Evolutionary conservation across 2,888 invertebrate species (phyloP).

Genomic region (Thereva nobilitata): DNA sequence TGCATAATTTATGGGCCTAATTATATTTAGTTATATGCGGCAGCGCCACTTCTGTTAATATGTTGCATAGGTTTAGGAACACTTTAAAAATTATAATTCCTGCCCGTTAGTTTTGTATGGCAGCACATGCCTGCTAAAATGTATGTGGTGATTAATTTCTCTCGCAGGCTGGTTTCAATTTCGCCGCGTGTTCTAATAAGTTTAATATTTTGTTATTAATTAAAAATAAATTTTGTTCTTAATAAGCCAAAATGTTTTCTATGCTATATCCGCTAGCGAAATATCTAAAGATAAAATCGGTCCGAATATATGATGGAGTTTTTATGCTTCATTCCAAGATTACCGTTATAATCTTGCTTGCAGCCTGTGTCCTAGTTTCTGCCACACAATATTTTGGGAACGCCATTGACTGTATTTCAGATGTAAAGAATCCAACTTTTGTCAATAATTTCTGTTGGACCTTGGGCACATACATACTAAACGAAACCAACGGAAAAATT

Average conservation of each 20-base stretch:
- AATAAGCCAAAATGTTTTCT: constrained; percentile 62
- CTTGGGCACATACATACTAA: constrained; percentile 69
- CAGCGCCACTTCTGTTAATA: too few species aligned
- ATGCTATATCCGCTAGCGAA: constrained; percentile 66
- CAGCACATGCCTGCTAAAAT: too few species aligned
- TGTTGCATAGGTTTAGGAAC: too few species aligned
- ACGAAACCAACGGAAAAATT: constrained; percentile 27
- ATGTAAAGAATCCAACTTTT: constrained; percentile 63
- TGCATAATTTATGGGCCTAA: too few species aligned
- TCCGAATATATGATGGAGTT: constrained; percentile 75
- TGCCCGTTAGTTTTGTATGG: too few species aligned
- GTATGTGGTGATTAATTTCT: too few species aligned
- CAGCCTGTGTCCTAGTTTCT: constrained; percentile 74
- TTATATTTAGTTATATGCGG: too few species aligned
- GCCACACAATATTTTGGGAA: constrained; percentile 85
- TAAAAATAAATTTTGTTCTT: background rate
- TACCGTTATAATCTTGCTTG: constrained; percentile 71
- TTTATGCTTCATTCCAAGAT: constrained; percentile 76
- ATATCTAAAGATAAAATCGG: constrained; percentile 66
- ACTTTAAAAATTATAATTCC: too few species aligned
- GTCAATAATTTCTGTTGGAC: constrained; percentile 82
- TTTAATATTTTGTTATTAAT: too few species aligned
- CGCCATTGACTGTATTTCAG: constrained; percentile 73
- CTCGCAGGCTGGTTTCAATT: too few species aligned
- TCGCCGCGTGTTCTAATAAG: too few species aligned